Base-by-base conservation (phyloP, 2,888 invertebrate genomes). In the Eristalinus sepulchralis region DNA sequence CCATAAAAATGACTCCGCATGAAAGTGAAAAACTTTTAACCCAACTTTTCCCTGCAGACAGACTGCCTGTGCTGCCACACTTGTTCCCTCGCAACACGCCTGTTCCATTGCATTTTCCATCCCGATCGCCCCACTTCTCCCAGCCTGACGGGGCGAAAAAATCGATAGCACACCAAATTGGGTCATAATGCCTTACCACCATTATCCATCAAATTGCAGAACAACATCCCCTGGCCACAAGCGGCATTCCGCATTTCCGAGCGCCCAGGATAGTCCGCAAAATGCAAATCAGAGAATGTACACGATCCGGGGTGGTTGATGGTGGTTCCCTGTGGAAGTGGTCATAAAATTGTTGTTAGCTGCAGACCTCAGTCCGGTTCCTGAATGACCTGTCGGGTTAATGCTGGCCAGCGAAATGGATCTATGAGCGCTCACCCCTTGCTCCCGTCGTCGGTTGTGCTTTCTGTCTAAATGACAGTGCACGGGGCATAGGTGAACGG, bases 261-360 rank as follows among this genome's bases (percentile, higher is more conserved):
- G 2, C 57, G 57, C 4, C 22, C 73, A 33, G n/a, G 66, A 34
- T n/a, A 20, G 9, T 24, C 60, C 39, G 27, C 34, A 63, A 73
- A 68, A 81, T 81, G 81, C 81, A 81, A 81, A 81, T 81, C 80
- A 73, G 39, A 70, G 22, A 62, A 47, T 62, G 60, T 36, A 62
- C 79, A 47, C 47, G n/a, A 66, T 71, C 59, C 71, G 59, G n/a
- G n/a, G 17, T 72, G 66, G 17, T 59, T 66, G 64, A 59, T 60
- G 24, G 27, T 60, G 55, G 62, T 55, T 73, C 47, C 47, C 27
- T 66, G 36, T 27, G 31, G 68, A 81, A 68, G 53, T 55, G 68
- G 68, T 63, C 63, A 75, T 81, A 81, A 81, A 81, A 33, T 47
- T 63, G 63, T 68, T n/a, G 27, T 75, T n/a, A 20, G 36, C 34